Conservation (phyloP, 2,113 vertebrate genomes). For the Naja naja region DNA sequence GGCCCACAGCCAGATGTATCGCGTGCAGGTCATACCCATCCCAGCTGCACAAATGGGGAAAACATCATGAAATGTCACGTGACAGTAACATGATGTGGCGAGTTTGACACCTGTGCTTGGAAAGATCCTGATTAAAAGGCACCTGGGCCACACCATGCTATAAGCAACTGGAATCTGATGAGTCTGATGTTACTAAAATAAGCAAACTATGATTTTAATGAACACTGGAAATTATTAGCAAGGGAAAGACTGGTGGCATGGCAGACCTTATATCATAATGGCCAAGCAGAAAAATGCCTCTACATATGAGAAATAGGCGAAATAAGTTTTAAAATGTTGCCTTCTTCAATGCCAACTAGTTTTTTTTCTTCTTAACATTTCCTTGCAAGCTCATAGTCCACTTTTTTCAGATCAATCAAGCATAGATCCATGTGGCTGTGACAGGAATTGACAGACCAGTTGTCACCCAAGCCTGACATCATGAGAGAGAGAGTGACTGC, state of each 20-base stretch:
- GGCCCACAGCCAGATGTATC: accelerated
- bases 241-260: background rate
- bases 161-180: background rate
- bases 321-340: background rate
- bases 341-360: background rate
- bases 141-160: background rate
- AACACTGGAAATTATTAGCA: background rate
- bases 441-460: background rate
- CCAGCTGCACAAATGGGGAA: no score
- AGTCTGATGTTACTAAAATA: background rate
- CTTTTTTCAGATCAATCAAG: background rate
- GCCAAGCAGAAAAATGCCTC: background rate
- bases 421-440: background rate
- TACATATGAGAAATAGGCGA: background rate
- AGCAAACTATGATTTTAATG: background rate
- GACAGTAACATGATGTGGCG: no score
- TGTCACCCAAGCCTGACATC: background rate
- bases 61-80: no score
- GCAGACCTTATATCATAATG: background rate
- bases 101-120: no score
- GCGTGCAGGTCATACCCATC: no score
- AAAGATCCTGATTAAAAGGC: background rate
- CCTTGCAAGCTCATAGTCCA: background rate
- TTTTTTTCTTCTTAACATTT: background rate
- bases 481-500: background rate